Conservation (phyloP, 2,888 invertebrate genomes). For the Nephrocerus scutellatus region DNA sequence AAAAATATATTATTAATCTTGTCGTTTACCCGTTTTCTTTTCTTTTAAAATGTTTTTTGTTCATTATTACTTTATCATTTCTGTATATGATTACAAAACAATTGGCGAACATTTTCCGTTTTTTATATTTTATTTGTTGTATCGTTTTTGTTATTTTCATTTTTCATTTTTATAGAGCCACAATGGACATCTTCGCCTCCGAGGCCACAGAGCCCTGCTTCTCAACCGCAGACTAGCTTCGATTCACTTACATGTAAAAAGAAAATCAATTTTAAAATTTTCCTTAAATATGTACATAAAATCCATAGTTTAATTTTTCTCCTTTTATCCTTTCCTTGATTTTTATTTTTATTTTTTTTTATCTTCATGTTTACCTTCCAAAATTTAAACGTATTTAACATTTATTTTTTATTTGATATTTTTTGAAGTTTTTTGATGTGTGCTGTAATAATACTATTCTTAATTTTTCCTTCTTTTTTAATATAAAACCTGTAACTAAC, state of each 20-base stretch:
- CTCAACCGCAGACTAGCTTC: constrained; percentile 52
- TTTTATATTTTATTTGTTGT: constrained; percentile 26
- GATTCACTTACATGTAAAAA: constrained; percentile 51
- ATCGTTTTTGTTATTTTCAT: constrained; percentile 36
- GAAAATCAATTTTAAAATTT: constrained; percentile 23
- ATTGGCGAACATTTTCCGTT: constrained; percentile 24
- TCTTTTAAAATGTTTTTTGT: constrained; percentile 17
- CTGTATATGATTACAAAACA: constrained; percentile 6
- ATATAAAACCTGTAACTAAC: constrained; percentile 10
- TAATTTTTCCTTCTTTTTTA: too few species aligned
- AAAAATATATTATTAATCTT: constrained; percentile 1
- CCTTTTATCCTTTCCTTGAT: constrained; percentile 8
- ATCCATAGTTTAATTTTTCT: constrained; percentile 5
- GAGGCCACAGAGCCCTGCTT: constrained; percentile 49
- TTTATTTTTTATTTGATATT: constrained; percentile 13
- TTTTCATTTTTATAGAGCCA: constrained; percentile 49
- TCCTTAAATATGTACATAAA: background rate
- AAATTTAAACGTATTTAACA: too few species aligned
- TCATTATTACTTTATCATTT: constrained; percentile 16
- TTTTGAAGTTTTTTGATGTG: constrained; percentile 24
- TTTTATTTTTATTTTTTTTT: constrained; percentile 3
- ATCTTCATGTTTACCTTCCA: background rate
- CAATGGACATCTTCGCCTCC: constrained; percentile 51
- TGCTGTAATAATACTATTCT: constrained; percentile 6
- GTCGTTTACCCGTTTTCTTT: constrained; percentile 10